Base-by-base conservation (phyloP, 2,888 invertebrate genomes). In the Pyrrhia umbra region DNA sequence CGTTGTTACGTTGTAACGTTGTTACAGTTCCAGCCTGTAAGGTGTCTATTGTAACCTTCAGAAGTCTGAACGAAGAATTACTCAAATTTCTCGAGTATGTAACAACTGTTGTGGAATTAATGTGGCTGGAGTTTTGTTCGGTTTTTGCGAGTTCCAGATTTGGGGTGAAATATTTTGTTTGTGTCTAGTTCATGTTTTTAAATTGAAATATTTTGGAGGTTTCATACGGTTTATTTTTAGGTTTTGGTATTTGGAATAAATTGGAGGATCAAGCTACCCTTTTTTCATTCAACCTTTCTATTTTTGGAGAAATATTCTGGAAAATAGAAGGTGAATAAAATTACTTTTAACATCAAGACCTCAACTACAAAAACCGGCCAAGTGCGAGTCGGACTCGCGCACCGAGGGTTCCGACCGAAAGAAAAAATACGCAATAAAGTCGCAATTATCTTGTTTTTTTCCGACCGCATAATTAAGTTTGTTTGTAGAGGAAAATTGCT, bases 1-100 rank as follows among this genome's bases (percentile, higher is more conserved):
- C 46, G n/a, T 18, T 61, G 61, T 75, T 50, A 55, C 57, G 51
- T 15, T 37, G 73, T 73, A 68, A 72, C 20, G 6, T 56, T 21
- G 72, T 72, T 72, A 72, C 68, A 73, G 73, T 73, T 70, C 37
- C 18, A 54, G 39, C 8, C 50, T 58, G 68, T 40, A 51, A 73
- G 58, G 47, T 59, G 62, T 49, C 60, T 49, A 52, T 52, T 64
- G 68, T 63, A 59, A 57, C 56, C 49, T 68, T 51, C 34, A 5
- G 43, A 55, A 66, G 59, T 52, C 25, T 62, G 71, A 74, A 67
- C 46, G 56, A 59, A 39, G 62, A 66, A 67, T 75, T 75, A 75
- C 57, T 63, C 62, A 75, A 70, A 75, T 75, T 74, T 51, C 43
- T 39, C 16, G 58, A 55, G 54, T 40, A 60, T 45, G 42, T 37